Conservation (phyloP, 2,797 vertebrate species). For the Oophaga sylvatica region DNA sequence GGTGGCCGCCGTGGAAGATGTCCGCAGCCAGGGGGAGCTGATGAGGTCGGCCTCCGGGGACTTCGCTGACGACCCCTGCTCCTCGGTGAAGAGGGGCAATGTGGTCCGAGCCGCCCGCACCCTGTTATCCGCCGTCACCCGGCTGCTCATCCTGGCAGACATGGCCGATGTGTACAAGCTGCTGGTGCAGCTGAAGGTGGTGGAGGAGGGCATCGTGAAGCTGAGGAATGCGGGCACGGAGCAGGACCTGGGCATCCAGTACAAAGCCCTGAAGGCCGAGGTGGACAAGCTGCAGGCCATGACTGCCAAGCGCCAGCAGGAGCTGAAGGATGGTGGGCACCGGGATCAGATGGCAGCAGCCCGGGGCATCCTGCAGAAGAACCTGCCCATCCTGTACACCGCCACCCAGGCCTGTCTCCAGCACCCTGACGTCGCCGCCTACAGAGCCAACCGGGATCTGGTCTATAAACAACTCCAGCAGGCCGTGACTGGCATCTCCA, state of each 20-base stretch:
- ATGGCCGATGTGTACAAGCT: slow-evolving; percentile 98
- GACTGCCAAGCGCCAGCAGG: slow-evolving; percentile 79
- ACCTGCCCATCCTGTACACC: slow-evolving; percentile 94
- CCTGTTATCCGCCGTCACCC: slow-evolving; percentile 93
- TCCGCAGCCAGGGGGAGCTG: slow-evolving; percentile 93
- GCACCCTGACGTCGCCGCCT: slow-evolving; percentile 97
- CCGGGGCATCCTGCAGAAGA: slow-evolving; percentile 94
- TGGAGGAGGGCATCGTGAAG: slow-evolving; percentile 92
- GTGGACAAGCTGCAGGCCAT: slow-evolving; percentile 96
- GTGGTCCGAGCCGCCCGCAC: slow-evolving; percentile 96
- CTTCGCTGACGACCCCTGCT: slow-evolving; percentile 98
- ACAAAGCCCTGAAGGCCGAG: slow-evolving; percentile 95
- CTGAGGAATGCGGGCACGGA: slow-evolving; percentile 92
- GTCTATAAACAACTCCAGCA: slow-evolving; percentile 98
- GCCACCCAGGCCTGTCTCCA: slow-evolving; percentile 95
- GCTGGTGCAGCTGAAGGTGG: slow-evolving; percentile 96
- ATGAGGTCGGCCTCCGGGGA: slow-evolving; percentile 93
- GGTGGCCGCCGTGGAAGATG: slow-evolving; percentile 94
- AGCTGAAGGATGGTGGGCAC: slow-evolving; percentile 95
- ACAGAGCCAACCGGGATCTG: slow-evolving; percentile 97
- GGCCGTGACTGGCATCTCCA: slow-evolving; percentile 94
- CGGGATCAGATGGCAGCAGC: slow-evolving; percentile 99
- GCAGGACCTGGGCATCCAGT: slow-evolving; percentile 95
- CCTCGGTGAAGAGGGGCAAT: slow-evolving; percentile 94
- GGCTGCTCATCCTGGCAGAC: slow-evolving; percentile 95